Evolutionary conservation across 1,140 invertebrate genomes (phyloP).

Genomic region (Sinella curviseta): DNA sequence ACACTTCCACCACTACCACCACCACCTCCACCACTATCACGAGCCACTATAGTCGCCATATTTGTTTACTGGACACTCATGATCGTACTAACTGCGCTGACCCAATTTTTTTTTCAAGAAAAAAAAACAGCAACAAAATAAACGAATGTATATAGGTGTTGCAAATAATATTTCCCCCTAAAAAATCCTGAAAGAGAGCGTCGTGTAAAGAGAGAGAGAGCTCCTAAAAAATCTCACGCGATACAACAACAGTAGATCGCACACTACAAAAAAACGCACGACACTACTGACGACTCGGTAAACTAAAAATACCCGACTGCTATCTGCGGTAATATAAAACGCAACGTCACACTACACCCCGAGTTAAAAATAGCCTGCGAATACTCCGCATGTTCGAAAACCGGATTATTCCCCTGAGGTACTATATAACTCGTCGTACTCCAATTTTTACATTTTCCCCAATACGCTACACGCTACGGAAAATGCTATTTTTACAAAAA

Average conservation of each 20-base stretch:
- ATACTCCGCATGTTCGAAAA: neutral
- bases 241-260: neutral
- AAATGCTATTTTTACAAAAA: slow-evolving; percentile 21
- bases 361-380: neutral
- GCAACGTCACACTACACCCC: neutral
- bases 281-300: neutral
- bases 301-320: neutral
- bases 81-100: neutral
- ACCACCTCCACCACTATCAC: neutral
- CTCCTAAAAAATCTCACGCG: too few species aligned
- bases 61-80: neutral
- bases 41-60: neutral
- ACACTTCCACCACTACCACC: neutral
- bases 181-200: too few species aligned
- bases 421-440: neutral
- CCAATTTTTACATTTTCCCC: neutral
- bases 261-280: neutral
- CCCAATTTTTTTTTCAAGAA: too few species aligned
- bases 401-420: neutral
- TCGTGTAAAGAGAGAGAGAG: too few species aligned
- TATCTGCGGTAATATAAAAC: neutral
- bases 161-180: too few species aligned
- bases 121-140: too few species aligned
- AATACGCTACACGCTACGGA: neutral
- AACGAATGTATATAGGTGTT: too few species aligned